Percentiles rank a stretch among this genome's conserved stretches.
These are phyloP conservation scores for Galago senegalensis DNA, from an alignment of 2,797 vertebrate species.

Conservation along the genomic window DNA sequence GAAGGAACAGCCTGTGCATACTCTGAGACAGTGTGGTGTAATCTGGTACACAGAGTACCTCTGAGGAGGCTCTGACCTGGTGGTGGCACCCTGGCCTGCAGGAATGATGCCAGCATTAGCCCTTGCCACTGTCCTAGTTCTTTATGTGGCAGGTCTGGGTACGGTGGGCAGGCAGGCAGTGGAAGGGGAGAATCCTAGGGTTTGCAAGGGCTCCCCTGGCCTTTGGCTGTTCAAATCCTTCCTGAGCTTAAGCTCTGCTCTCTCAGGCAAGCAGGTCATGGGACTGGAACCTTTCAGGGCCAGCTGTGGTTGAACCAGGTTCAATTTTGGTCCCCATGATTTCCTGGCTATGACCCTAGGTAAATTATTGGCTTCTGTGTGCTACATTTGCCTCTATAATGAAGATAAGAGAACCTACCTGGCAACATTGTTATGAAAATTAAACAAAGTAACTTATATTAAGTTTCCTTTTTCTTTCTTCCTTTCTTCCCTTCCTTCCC, in stretches of 20 bases:
- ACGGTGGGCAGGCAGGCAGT: not conserved
- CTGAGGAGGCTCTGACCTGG: not conserved
- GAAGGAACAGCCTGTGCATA: not conserved
- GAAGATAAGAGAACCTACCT: not conserved
- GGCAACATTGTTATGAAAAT: not conserved
- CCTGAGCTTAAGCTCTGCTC: not conserved
- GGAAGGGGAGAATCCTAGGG: no score
- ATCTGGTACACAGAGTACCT: not conserved
- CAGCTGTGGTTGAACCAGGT: not conserved
- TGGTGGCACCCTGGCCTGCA: not conserved
- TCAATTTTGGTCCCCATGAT: not conserved
- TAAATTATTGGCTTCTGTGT: not conserved
- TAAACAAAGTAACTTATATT: not conserved
- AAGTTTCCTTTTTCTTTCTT: not conserved
- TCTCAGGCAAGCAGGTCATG: not conserved
- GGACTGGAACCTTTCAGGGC: not conserved
- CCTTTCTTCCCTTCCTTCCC: not conserved
- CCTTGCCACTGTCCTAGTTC: not conserved
- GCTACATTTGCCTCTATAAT: not conserved
- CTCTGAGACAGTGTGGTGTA: not conserved
- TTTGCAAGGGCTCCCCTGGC: not conserved
- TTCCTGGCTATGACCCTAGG: constrained; percentile 13
- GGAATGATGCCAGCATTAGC: not conserved
- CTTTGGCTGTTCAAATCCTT: not conserved
- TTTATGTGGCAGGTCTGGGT: not conserved